These are phyloP conservation scores for Xylota segnis DNA, from an alignment of 2,888 invertebrate species.

Conservation along the genomic window DNA sequence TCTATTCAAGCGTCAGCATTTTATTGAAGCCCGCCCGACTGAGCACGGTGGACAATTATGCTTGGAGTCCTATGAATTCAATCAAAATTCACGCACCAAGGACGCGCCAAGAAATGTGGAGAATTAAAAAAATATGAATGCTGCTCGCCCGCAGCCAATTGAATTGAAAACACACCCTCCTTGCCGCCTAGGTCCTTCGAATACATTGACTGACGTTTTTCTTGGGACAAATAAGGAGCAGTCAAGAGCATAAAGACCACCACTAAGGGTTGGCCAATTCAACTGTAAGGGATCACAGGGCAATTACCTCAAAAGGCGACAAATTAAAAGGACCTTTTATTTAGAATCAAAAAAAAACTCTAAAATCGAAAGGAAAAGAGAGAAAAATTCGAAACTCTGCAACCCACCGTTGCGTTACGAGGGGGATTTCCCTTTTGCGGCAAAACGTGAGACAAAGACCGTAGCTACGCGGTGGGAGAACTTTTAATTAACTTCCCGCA, in stretches of 20 bases:
- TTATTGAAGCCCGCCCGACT: constrained; percentile 5
- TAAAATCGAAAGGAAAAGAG: background rate
- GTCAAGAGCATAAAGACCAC: constrained; percentile 16
- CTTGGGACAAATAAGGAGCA: constrained; percentile 15
- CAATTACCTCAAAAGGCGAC: constrained; percentile 51
- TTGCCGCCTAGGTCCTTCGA: constrained; percentile 2
- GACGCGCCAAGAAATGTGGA: constrained; percentile 32
- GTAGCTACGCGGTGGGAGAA: background rate
- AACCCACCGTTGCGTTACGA: background rate
- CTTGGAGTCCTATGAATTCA: constrained; percentile 19
- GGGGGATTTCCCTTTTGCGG: background rate
- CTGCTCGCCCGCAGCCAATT: constrained; percentile 59
- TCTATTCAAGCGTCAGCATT: constrained; percentile 15
- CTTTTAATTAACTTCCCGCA: constrained; percentile 66
- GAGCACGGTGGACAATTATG: background rate
- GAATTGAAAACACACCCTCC: constrained; percentile 49
- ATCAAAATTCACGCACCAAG: constrained; percentile 47
- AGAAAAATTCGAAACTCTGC: constrained; percentile 3
- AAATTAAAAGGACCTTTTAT: constrained; percentile 40
- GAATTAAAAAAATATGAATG: constrained; percentile 49
- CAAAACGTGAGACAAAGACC: constrained; percentile 10
- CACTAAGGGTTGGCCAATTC: constrained; percentile 29
- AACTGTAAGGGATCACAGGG: constrained; percentile 54
- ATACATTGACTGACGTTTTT: constrained; percentile 3
- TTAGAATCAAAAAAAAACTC: background rate